A percentile compares a stretch with the other conserved stretches of the same genome.
These are phyloP conservation scores for Strongylocentrotus purpuratus DNA, from an alignment of 35 echinoderm and acorn worm genomes.

Conservation along the genomic window DNA sequence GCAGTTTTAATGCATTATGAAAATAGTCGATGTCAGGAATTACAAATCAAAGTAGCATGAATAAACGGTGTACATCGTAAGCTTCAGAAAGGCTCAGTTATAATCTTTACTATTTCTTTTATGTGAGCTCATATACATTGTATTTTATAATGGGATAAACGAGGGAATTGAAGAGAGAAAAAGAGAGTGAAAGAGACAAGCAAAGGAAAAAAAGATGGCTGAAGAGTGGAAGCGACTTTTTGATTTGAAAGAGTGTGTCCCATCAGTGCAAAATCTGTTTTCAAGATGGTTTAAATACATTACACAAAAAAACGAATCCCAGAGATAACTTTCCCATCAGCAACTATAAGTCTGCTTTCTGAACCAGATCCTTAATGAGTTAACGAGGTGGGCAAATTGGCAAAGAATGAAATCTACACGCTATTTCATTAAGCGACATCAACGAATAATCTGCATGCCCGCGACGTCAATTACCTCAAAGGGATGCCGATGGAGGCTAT, in stretches of 20 bases:
- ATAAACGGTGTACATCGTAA: too few relatives aligned
- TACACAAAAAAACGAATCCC: background rate
- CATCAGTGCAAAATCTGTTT: background rate
- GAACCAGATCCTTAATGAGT: constrained; percentile 6
- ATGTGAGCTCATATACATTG: background rate
- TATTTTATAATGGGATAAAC: background rate
- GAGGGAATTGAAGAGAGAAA: background rate
- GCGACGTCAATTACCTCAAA: constrained; percentile 36
- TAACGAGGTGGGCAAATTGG: constrained; percentile 39
- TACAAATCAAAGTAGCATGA: too few relatives aligned
- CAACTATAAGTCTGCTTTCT: background rate
- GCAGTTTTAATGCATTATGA: too few relatives aligned
- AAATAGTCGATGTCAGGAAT: too few relatives aligned
- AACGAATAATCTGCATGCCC: constrained; percentile 8
- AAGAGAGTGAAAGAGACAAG: background rate
- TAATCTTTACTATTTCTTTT: too few relatives aligned
- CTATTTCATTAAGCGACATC: constrained; percentile 35
- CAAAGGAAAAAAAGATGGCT: background rate
- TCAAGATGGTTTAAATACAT: background rate
- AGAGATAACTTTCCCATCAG: background rate
- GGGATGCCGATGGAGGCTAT: constrained; percentile 17
- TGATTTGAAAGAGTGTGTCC: background rate
- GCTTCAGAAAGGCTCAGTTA: too few relatives aligned
- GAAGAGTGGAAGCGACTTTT: background rate
- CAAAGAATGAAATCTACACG: constrained; percentile 41